Evolutionary conservation across 2,113 vertebrate genomes (phyloP), one percentile per base, ranked within the genome.

Genomic region (Morone saxatilis): DNA sequence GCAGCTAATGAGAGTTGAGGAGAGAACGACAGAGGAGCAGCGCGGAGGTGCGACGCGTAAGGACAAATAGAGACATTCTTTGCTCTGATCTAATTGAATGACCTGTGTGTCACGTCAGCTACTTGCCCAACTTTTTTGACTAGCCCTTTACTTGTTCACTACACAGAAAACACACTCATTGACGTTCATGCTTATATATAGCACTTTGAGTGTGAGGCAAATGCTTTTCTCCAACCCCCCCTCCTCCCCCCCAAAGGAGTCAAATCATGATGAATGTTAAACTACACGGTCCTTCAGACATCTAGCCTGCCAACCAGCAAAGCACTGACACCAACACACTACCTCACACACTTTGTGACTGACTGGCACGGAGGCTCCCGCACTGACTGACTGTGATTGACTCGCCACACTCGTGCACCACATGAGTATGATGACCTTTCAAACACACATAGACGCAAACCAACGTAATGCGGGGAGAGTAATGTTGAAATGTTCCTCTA

Each of bases 1-100:
- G 98, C 97, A 0, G 98, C 98, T 81, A 99, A 97, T 0, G 98
- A 99, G 0, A 98, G 98, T 73, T 99, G 96, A 97, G 81, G 17
- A 65, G 78, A 20, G 50, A 57, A 13, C 9, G 78, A 63, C 45
- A 57, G n/a, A 20, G 14, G 31, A 78, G 72, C 56, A 57, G 71
- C 54, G 17, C 36, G 19, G 36, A 76, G 69, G 71, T 71, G 67
- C 43, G 16, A 71, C 54, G 7, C 65, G 40, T 69, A 71, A 48
- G 36, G 76, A 91, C 79, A 76, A 71, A 81, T 71, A 70, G 66
- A 87, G 78, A 90, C 86, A 74, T 63, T 76, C 31, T 78, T 71
- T 84, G 71, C 84, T 86, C 77, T 83, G 80, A 88, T 90, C 51
- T 59, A 61, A 83, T 43, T 69, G 71, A 91, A 69, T 86, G 88